Evolutionary conservation across 2,113 vertebrate genomes (phyloP).

Genomic region (Corvus cornix): DNA sequence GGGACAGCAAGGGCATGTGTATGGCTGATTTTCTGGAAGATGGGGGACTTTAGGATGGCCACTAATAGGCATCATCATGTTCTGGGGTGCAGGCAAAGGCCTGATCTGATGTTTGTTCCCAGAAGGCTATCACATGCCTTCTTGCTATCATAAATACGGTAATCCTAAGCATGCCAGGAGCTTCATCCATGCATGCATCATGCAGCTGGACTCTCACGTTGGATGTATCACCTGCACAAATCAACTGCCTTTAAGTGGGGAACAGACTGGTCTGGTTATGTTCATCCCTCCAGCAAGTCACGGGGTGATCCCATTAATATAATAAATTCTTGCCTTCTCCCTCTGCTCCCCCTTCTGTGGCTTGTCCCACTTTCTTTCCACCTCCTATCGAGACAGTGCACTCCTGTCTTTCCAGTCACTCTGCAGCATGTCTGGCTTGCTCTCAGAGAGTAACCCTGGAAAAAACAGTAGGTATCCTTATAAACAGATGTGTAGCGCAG

Average conservation of each 20-base stretch:
- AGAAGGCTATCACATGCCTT: neutral
- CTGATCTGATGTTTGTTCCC: neutral
- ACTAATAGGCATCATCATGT: neutral
- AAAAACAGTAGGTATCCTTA: neutral
- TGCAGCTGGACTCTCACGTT: neutral
- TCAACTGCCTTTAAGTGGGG: neutral
- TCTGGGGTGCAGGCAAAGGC: neutral
- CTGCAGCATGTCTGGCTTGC: neutral
- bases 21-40: neutral
- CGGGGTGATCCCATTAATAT: neutral
- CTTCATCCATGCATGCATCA: neutral
- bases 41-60: neutral
- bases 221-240: neutral
- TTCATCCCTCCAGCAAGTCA: neutral
- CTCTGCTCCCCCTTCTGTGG: neutral
- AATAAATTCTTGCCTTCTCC: neutral
- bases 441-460: neutral
- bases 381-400: neutral
- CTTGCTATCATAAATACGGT: neutral
- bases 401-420: neutral
- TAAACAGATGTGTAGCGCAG: fast-evolving
- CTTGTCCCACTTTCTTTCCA: neutral
- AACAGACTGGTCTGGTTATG: neutral
- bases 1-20: neutral
- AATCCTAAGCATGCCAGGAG: neutral